Evolutionary conservation across 2,888 invertebrate genomes (phyloP).

Genomic region (Rhaphigaster nebulosa): DNA sequence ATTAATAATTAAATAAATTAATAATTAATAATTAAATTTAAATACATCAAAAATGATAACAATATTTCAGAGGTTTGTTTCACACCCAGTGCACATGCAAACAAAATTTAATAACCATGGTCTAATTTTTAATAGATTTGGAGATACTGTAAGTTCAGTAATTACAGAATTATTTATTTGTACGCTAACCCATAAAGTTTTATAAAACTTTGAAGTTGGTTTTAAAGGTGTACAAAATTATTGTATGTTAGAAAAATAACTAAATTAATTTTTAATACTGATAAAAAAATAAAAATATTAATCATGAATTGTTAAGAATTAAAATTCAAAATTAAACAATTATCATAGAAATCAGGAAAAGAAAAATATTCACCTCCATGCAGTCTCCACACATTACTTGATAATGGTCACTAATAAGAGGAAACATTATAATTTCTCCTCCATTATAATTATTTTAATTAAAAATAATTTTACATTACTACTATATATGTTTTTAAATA

Average conservation of each 20-base stretch:
- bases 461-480: too few species aligned
- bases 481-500: too few species aligned
- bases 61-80: not conserved
- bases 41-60: not conserved
- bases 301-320: too few species aligned
- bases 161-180: not conserved
- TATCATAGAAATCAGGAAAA: too few species aligned
- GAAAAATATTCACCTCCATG: too few species aligned
- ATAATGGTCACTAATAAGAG: not conserved
- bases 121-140: not conserved
- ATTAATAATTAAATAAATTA: too few species aligned
- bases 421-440: not conserved
- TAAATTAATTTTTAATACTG: not conserved
- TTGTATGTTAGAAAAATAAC: not conserved
- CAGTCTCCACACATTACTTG: not conserved
- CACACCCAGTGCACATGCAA: not conserved
- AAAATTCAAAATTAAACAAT: too few species aligned
- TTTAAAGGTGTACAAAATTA: not conserved
- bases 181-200: not conserved
- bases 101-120: not conserved
- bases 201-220: not conserved
- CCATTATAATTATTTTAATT: too few species aligned
- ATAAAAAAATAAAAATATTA: not conserved
- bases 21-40: too few species aligned
- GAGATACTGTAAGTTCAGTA: not conserved